A percentile compares a stretch with the other conserved stretches of the same genome.
phyloP scores from a whole-genome alignment of 2,888 invertebrate species.

The Heterodera filipjevi region DNA sequence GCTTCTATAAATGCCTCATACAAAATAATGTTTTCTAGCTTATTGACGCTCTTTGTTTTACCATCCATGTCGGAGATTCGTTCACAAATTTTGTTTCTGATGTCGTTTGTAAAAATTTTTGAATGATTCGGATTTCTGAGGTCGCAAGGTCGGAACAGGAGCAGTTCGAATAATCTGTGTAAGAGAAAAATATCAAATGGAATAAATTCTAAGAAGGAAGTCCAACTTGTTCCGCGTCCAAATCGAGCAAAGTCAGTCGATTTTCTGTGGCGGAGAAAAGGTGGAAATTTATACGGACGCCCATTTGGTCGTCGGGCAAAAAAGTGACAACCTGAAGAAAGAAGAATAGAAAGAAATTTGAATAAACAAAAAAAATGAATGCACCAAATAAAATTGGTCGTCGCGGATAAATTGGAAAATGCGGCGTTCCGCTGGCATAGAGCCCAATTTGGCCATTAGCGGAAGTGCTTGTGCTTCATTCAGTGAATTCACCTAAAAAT shows the following conservation, averaged over 20 bases:
- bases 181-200: neutral
- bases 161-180: constrained; percentile 16
- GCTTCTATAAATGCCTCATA: too few species aligned
- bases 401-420: constrained; percentile 50
- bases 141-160: constrained; percentile 3
- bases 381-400: constrained; percentile 47
- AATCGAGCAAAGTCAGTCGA: constrained; percentile 19
- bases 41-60: too few species aligned
- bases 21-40: too few species aligned
- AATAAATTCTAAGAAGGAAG: too few species aligned
- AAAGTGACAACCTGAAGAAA: constrained; percentile 33
- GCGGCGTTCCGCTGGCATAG: constrained; percentile 45
- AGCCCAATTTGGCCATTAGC: constrained; percentile 25
- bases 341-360: neutral
- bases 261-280: constrained; percentile 28
- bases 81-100: neutral
- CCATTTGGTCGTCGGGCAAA: constrained; percentile 21
- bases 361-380: constrained; percentile 14
- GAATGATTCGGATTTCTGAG: neutral
- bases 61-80: neutral
- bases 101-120: neutral
- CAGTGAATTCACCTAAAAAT: constrained; percentile 22
- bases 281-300: constrained; percentile 30
- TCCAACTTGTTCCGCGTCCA: constrained; percentile 25
- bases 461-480: constrained; percentile 34